Percentiles rank a stretch among this genome's conserved stretches.
Evolutionary conservation across 2,797 vertebrate species (phyloP).

Genomic region (Coreius guichenoti): DNA sequence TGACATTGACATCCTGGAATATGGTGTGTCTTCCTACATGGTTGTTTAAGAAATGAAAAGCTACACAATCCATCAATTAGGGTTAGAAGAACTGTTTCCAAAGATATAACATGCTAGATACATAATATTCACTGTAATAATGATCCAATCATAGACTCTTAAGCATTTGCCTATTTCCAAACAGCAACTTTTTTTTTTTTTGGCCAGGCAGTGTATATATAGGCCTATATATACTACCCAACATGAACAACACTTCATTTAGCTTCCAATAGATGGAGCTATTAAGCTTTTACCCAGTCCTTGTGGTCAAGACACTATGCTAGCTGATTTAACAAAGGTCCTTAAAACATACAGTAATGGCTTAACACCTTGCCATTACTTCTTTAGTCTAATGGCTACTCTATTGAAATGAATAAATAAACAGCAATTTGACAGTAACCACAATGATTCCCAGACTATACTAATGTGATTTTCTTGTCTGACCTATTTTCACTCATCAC

Average conservation of each 20-base stretch:
- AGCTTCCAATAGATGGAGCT: constrained; percentile 75
- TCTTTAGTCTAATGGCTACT: background rate
- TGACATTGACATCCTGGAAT: no score
- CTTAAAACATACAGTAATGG: background rate
- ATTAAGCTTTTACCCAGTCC: constrained; percentile 68
- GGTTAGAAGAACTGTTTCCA: no score
- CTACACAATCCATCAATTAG: no score
- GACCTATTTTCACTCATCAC: background rate
- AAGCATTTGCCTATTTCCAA: no score
- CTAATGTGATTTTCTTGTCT: background rate
- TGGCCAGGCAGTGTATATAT: no score
- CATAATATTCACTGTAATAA: no score
- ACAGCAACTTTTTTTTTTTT: no score
- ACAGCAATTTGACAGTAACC: background rate
- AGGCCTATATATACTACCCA: background rate
- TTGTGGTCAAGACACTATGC: constrained; percentile 46
- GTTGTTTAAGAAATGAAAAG: no score
- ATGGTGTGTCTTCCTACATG: no score
- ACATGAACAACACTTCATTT: constrained; percentile 38
- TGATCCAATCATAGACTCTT: no score
- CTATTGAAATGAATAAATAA: background rate
- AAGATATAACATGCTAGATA: no score
- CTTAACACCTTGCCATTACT: background rate
- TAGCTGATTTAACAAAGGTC: constrained; percentile 47
- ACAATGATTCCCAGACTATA: background rate